Conservation (phyloP, 2,797 vertebrate genomes). For the Saxicola maurus region DNA sequence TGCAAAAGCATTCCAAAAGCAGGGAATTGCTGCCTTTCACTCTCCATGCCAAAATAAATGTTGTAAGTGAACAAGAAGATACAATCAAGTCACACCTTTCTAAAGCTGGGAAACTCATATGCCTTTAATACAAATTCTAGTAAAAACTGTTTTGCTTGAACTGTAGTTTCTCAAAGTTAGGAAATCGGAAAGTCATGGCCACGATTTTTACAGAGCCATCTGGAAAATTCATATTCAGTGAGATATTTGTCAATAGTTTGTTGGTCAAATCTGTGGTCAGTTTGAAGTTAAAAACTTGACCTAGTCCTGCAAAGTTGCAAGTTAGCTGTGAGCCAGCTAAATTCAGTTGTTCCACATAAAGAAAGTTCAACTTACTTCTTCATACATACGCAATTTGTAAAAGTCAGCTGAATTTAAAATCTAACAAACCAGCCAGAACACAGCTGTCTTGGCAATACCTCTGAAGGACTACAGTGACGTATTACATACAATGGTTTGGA, state of each 20-base stretch:
- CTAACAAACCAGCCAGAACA: not conserved
- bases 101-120: not conserved
- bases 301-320: not conserved
- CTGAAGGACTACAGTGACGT: not conserved
- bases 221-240: not conserved
- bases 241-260: not conserved
- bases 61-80: not conserved
- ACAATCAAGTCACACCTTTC: not conserved
- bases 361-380: not conserved
- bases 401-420: not conserved
- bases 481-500: rapidly evolving
- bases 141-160: not conserved
- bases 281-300: not conserved
- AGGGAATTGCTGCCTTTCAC: not conserved
- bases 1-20: not conserved
- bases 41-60: not conserved
- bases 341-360: not conserved
- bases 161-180: not conserved
- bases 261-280: not conserved
- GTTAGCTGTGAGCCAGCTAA: not conserved
- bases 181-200: not conserved
- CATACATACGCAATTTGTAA: not conserved
- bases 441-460: not conserved
- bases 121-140: not conserved
- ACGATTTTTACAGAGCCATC: not conserved